Evolutionary conservation across 2,113 vertebrate genomes (phyloP).

Genomic region (Mastomys natalensis): DNA sequence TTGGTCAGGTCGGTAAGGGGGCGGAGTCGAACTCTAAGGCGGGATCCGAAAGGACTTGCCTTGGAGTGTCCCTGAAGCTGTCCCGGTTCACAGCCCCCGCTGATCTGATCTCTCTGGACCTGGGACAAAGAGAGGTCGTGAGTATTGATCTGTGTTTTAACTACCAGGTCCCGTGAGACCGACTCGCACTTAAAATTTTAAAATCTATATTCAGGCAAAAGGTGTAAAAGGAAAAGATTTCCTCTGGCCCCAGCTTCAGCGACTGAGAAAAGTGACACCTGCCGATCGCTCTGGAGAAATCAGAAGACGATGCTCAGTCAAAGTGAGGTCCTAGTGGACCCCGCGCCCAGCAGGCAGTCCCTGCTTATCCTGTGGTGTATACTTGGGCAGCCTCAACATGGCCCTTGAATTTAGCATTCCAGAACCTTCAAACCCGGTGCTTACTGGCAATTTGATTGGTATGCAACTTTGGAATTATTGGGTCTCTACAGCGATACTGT

Average conservation of each 20-base stretch:
- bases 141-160: neutral
- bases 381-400: no score
- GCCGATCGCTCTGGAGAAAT: neutral
- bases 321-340: neutral
- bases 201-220: neutral
- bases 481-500: neutral
- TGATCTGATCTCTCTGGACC: neutral
- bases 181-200: neutral
- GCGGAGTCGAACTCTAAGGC: neutral
- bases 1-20: conserved; percentile 6
- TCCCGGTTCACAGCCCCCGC: neutral
- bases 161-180: neutral
- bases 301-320: accelerated
- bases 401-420: neutral
- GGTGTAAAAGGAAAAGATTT: neutral
- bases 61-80: no score
- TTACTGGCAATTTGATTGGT: neutral
- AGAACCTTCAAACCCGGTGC: no score
- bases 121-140: neutral
- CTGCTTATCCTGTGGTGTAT: no score
- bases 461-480: neutral
- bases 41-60: neutral
- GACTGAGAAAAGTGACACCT: neutral
- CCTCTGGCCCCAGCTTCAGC: neutral
- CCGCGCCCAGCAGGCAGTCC: neutral